Evolutionary conservation across 2,888 invertebrate species (phyloP), one percentile per base, ranked within the genome.

Genomic region (Dolichomitus sp.): DNA sequence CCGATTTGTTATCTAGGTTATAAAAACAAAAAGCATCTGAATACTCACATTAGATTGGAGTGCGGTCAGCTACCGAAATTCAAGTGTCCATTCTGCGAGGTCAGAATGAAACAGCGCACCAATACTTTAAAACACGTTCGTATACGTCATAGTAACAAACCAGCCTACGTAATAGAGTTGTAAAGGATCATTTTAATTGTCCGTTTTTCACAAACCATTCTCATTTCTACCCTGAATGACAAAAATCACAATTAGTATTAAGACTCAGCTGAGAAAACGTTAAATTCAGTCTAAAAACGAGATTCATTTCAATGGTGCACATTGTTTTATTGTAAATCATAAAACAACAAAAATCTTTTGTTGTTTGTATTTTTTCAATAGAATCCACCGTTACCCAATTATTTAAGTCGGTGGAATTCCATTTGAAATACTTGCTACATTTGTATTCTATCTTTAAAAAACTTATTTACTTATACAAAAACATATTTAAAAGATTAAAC

Each of bases 91-190:
- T 70, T 57, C 27, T 70, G 70, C 70, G 70, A 54, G 2, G 54
- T 42, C n/a, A 40, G 40, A 57, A 42, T 57, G 7, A 57, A 89
- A 23, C 88, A 89, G 27, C 83, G 87, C 19, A 83, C 87, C 6
- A 89, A 89, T 40, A 86, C 90, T 23, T 88, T 88, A 40, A 85
- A 86, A 12, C 92, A 92, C 52, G 86, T 90, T 27, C 78, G 86
- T 17, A 68, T 85, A 2, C 52, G 45, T 40, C 80, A 80, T 76
- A 42, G 42, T 11, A 27, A 30, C n/a, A 86, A 90, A 63, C 86
- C 84, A 6, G 79, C 91, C 50, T 91, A 90, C 69, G 52, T 27
- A 23, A 57, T 57, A 9, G 57, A 70, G n/a, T 17, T 59, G 1
- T n/a, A n/a, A 59, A 14, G 33, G n/a, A 1, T n/a, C 33, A 59